A percentile compares a stretch with the other conserved stretches of the same genome.
These are phyloP conservation scores for Cremastinae sp. DNA, from an alignment of 2,888 invertebrate genomes.

Conservation along the genomic window DNA sequence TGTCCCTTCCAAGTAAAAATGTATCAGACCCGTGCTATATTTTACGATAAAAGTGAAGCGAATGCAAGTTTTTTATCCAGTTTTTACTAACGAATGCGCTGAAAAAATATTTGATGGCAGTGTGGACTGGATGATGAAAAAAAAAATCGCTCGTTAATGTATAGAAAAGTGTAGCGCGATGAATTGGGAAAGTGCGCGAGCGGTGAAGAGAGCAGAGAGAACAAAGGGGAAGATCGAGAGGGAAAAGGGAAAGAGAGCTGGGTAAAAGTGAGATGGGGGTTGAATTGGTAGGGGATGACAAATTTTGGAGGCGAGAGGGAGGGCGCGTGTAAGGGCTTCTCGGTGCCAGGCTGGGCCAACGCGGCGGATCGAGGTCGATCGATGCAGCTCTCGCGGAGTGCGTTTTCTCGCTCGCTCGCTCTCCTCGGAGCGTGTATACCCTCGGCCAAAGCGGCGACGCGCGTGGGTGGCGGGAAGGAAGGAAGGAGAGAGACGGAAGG, in stretches of 20 bases:
- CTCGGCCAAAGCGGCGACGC: slow-evolving; percentile 20
- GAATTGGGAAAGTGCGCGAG: neutral
- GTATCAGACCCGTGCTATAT: too few species aligned
- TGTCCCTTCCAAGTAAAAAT: too few species aligned
- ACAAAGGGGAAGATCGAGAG: neutral
- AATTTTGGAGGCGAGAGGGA: slow-evolving; percentile 68
- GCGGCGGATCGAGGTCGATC: slow-evolving; percentile 78
- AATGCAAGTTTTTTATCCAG: too few species aligned
- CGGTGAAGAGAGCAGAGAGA: neutral
- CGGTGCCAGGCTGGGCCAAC: slow-evolving; percentile 72
- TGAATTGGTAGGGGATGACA: slow-evolving; percentile 63
- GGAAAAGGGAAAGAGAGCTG: slow-evolving; percentile 15
- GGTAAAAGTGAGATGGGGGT: slow-evolving; percentile 41
- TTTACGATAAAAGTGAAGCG: too few species aligned
- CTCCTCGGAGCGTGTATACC: slow-evolving; percentile 48
- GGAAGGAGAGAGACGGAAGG: slow-evolving; percentile 22
- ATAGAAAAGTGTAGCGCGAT: too few species aligned
- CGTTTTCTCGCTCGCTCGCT: slow-evolving; percentile 40
- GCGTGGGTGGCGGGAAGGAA: neutral
- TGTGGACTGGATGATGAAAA: too few species aligned
- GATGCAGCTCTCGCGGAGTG: slow-evolving; percentile 74
- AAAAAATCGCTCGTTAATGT: too few species aligned
- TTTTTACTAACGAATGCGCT: too few species aligned
- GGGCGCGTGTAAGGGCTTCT: slow-evolving; percentile 65
- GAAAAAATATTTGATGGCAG: too few species aligned